Conservation (phyloP, 37 sponge, comb jelly and placozoan species). For the Cladorhizidae sp. region DNA sequence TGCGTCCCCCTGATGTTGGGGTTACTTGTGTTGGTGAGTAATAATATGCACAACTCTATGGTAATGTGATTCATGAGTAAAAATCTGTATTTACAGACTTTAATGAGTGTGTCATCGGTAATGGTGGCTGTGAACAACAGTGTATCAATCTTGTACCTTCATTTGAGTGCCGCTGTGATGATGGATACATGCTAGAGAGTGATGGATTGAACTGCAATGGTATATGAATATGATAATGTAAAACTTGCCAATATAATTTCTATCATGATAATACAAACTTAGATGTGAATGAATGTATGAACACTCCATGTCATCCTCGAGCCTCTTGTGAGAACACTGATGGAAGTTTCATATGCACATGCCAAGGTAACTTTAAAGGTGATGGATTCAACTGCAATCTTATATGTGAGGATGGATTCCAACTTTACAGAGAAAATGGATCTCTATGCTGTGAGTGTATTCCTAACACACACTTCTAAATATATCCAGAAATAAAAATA, state of each 20-base stretch:
- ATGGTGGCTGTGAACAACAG: constrained; percentile 30
- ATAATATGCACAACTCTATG: no score
- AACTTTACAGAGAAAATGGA: constrained; percentile 1
- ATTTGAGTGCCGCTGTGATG: constrained; percentile 44
- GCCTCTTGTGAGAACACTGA: constrained; percentile 32
- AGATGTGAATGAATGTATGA: constrained; percentile 60
- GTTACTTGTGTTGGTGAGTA: no score
- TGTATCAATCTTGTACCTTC: constrained; percentile 57
- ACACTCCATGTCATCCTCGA: constrained; percentile 14
- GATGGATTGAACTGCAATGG: constrained; percentile 18
- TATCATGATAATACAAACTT: no score
- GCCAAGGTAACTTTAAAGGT: constrained; percentile 13
- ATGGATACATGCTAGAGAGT: constrained; percentile 32
- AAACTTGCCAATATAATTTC: background rate
- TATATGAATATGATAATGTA: background rate
- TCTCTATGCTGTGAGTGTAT: constrained; percentile 3
- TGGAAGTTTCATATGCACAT: constrained; percentile 36
- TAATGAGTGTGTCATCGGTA: constrained; percentile 58
- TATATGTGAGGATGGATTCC: constrained; percentile 2
- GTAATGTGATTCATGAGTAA: no score
- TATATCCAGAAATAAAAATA: background rate
- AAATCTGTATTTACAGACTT: constrained; percentile 35
- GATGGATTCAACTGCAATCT: constrained; percentile 30
- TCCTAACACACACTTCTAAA: no score
- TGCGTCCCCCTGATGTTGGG: no score